phyloP scores from a whole-genome alignment of 2,113 vertebrate species.

The Potamarius usumacintae region DNA sequence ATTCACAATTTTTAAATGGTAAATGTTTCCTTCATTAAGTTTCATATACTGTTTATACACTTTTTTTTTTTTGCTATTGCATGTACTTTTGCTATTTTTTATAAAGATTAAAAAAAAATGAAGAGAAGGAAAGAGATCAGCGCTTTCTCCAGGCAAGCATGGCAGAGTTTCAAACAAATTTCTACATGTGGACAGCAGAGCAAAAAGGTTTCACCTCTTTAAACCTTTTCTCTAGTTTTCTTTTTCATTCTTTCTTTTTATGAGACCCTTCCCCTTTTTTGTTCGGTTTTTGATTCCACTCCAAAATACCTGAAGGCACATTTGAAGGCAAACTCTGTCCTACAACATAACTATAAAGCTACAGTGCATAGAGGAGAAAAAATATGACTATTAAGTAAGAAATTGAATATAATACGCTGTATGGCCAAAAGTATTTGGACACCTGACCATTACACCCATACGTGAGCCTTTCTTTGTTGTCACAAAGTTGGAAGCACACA shows the following conservation, averaged over 20 bases:
- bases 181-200: not conserved
- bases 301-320: constrained; percentile 19
- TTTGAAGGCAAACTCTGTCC: not conserved
- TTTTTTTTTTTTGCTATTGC: not conserved
- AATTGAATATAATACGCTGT: not conserved
- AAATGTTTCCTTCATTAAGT: not conserved
- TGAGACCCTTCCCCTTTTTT: constrained; percentile 6
- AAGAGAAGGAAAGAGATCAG: not conserved
- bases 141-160: constrained; percentile 12
- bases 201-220: constrained; percentile 19
- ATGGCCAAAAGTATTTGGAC: not conserved
- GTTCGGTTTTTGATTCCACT: constrained; percentile 14
- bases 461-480: not conserved
- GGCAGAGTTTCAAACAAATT: constrained; percentile 3
- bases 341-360: constrained; percentile 15
- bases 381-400: not conserved
- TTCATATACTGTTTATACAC: not conserved
- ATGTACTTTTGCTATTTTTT: not conserved
- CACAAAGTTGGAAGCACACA: not conserved
- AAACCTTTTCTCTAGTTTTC: not conserved
- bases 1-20: not conserved
- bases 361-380: not conserved
- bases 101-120: not conserved
- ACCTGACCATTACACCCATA: not conserved
- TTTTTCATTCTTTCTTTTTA: constrained; percentile 12